Percentiles rank a stretch among this genome's conserved stretches.
These are phyloP conservation scores for Petrophora chlorosata DNA, from an alignment of 2,888 invertebrate genomes.

Conservation along the genomic window DNA sequence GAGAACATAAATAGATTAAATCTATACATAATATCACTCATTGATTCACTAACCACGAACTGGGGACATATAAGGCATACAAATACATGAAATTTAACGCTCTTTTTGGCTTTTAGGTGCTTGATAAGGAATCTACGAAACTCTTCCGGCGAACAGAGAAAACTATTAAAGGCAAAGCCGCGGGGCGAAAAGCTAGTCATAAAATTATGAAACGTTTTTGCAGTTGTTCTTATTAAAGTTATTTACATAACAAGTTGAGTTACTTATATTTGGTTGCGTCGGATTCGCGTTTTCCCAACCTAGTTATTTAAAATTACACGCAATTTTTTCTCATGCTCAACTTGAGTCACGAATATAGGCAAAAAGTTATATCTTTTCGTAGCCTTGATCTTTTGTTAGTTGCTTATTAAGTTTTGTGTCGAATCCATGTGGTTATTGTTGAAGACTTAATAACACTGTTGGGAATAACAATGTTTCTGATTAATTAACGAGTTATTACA, in stretches of 20 bases:
- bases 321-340: conserved; percentile 66
- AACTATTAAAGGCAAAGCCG: no score
- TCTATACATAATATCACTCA: no score
- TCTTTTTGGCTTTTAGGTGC: no score
- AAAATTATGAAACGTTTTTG: conserved; percentile 36
- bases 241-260: conserved; percentile 35
- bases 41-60: no score
- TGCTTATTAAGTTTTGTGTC: conserved; percentile 70
- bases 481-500: conserved; percentile 17
- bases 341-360: conserved; percentile 75
- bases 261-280: conserved; percentile 20
- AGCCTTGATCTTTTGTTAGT: conserved; percentile 78
- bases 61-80: no score
- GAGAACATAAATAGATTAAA: conserved; percentile 16
- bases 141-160: no score
- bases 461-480: conserved; percentile 35
- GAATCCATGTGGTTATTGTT: conserved; percentile 53
- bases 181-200: no score
- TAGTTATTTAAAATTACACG: conserved; percentile 75
- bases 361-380: conserved; percentile 73
- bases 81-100: no score
- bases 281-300: conserved; percentile 56
- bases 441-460: conserved; percentile 43
- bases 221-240: conserved; percentile 30
- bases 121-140: no score